Evolutionary conservation across 2,888 invertebrate species (phyloP).

Genomic region (Seira ritae): DNA sequence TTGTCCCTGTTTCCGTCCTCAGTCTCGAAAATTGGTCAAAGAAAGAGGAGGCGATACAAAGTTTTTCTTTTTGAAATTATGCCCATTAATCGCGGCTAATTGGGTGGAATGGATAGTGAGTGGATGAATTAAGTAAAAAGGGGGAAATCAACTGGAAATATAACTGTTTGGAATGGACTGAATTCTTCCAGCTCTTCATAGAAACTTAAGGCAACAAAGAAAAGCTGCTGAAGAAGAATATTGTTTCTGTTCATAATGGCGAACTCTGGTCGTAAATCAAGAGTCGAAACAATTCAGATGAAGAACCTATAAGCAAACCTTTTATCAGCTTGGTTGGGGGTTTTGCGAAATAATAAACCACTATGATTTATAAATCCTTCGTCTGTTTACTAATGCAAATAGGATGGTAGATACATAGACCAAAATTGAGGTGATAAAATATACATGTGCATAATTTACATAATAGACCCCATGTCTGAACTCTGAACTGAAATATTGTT

Average conservation of each 20-base stretch:
- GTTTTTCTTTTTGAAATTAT: constrained; percentile 57
- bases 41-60: constrained; percentile 52
- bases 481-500: no score
- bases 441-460: no score
- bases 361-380: no score
- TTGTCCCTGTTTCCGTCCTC: no score
- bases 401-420: no score
- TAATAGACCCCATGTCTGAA: no score
- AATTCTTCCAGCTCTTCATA: constrained; percentile 4
- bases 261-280: constrained; percentile 42
- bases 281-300: constrained; percentile 31
- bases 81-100: constrained; percentile 14
- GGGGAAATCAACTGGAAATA: constrained; percentile 43
- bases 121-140: not conserved
- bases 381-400: no score
- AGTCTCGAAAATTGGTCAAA: not conserved
- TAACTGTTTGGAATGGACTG: constrained; percentile 46
- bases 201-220: no score
- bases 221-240: not conserved
- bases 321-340: constrained; percentile 24
- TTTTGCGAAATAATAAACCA: constrained; percentile 18
- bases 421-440: no score
- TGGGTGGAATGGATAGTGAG: constrained; percentile 11
- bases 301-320: constrained; percentile 12
- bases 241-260: constrained; percentile 41